phyloP scores from a whole-genome alignment of 2,888 invertebrate species.

The Epirrhoe alternata region DNA sequence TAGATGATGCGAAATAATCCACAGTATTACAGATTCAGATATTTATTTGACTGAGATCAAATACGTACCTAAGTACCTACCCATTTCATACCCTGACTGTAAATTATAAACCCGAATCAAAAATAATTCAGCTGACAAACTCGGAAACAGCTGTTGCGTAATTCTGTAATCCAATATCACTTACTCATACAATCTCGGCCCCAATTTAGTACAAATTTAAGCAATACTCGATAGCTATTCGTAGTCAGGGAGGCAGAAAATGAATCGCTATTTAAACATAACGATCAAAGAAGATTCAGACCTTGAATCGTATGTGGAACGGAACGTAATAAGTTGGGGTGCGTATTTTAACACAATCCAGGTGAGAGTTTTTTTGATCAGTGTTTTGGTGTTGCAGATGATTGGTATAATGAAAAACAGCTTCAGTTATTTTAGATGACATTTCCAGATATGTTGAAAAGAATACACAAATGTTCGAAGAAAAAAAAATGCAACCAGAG shows the following conservation, averaged over 20 bases:
- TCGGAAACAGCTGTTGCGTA: constrained; percentile 28
- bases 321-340: constrained; percentile 18
- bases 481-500: too few relatives aligned
- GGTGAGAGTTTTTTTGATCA: background rate
- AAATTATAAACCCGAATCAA: constrained; percentile 16
- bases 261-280: constrained; percentile 35
- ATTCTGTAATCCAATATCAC: constrained; percentile 35
- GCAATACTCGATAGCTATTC: constrained; percentile 29
- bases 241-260: constrained; percentile 32
- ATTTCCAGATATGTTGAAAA: too few relatives aligned
- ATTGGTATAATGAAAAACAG: background rate
- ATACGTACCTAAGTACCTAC: too few relatives aligned
- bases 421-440: background rate
- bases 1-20: too few relatives aligned
- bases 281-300: constrained; percentile 27
- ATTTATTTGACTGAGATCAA: background rate
- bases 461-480: too few relatives aligned
- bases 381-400: too few relatives aligned
- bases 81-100: background rate
- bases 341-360: constrained; percentile 1
- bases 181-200: constrained; percentile 32
- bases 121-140: constrained; percentile 29
- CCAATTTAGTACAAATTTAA: constrained; percentile 32
- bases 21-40: background rate
- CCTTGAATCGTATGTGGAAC: constrained; percentile 22